These are phyloP conservation scores for Harpagifer antarcticus DNA, from an alignment of 2,797 vertebrate species.

Conservation along the genomic window DNA sequence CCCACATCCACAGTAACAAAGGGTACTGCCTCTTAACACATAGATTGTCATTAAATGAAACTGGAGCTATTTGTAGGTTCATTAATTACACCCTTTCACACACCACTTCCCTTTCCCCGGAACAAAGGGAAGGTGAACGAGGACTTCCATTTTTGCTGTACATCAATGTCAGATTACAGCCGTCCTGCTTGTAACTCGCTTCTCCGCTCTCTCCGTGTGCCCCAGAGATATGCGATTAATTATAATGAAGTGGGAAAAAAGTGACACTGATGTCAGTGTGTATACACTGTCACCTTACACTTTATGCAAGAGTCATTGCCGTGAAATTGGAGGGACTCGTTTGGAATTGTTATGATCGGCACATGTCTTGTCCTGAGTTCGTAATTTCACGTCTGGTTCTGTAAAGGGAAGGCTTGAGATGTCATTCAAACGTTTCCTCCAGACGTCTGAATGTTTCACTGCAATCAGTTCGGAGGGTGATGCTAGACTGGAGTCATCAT, in stretches of 20 bases:
- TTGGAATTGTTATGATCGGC: conserved; percentile 54
- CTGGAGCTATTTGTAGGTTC: conserved; percentile 81
- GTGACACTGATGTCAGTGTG: conserved; percentile 69
- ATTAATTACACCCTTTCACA: conserved; percentile 85
- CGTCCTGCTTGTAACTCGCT: conserved; percentile 50
- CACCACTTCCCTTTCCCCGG: conserved; percentile 72
- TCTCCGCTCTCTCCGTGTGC: conserved; percentile 48
- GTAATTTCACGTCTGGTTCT: conserved; percentile 31
- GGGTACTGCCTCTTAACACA: conserved; percentile 78
- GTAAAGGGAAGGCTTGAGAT: conserved; percentile 24
- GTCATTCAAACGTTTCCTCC: conserved; percentile 51
- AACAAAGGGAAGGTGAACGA: conserved; percentile 81
- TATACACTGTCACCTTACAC: conserved; percentile 71
- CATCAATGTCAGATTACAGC: conserved; percentile 80
- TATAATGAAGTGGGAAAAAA: conserved; percentile 64
- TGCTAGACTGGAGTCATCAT: conserved; percentile 61
- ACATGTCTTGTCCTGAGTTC: conserved; percentile 29
- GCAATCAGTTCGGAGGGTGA: conserved; percentile 59
- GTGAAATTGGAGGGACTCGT: conserved; percentile 70
- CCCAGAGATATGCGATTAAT: conserved; percentile 79
- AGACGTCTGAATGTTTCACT: conserved; percentile 37
- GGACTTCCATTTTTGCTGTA: conserved; percentile 80
- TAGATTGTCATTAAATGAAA: conserved; percentile 82
- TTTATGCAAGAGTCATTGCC: conserved; percentile 69
- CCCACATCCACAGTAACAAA: conserved; percentile 76